Evolutionary conservation across 2,113 vertebrate species (phyloP), one percentile per base, ranked within the genome.

Genomic region (Numida meleagris): DNA sequence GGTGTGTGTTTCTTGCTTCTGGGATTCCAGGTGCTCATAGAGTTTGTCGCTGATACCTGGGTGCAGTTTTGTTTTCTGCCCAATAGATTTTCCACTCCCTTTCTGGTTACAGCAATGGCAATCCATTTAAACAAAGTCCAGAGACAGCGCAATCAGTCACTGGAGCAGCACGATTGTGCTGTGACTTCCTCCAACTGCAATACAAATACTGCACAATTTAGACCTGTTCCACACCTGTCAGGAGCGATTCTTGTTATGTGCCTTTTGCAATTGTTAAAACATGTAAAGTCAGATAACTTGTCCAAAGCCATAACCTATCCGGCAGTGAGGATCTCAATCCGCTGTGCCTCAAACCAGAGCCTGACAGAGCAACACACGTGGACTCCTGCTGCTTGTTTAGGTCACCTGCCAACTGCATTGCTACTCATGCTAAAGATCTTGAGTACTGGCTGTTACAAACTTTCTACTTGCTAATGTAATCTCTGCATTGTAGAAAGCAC

Each of bases 1-100:
- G 72, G 34, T 67, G 24, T 43, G 50, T 14, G 70, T 95, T 95
- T 82, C 85, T 34, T 82, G 34, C 57, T 94, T 71, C 34, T 86
- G 63, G 68, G 43, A n/a, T 8, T 67, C 6, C 31, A 25, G 42
- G 34, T 74, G 72, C 59, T 14, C 59, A 25, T 14, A 71, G 55
- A 48, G 53, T 11, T 58, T 78, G 61, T 40, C 61, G 36, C 38
- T 63, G 48, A 79, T 66, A 43, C 31, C 61, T 66, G 31, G 31
- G 42, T 42, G 48, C 31, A 33, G n/a, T 42, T 78, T 48, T 79
- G 45, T 51, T 85, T 68, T 79, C 58, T 65, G 13, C 45, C 29
- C 23, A 33, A 4, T 34, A 57, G 29, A 17, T 71, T 86, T 86
- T 66, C 15, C 18, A 43, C 3, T 20, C 6, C 5, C 1, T 42